Base-by-base conservation (phyloP, 2,797 vertebrate species). In the Chloroceryle amazona region DNA sequence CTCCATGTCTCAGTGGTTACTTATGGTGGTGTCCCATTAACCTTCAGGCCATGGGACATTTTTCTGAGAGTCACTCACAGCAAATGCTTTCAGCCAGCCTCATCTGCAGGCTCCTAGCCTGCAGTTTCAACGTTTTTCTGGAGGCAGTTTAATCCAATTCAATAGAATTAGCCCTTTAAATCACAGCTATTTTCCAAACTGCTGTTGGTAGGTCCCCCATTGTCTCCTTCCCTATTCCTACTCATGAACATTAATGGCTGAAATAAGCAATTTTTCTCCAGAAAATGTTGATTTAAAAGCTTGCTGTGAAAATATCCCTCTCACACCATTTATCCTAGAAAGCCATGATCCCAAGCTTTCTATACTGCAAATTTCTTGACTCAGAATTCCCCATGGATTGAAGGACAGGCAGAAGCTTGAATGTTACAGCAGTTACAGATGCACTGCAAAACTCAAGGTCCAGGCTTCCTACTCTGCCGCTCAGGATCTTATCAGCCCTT, bases 381-480 rank as follows among this genome's bases (percentile, higher is more conserved):
- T 58, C 9, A 6, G 5, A 42, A 21, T 3, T 76, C 9, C 42
- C 23, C 22, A 4, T 8, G 5, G 44, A 73, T 0, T 73, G 23
- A 76, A 75, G 21, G 21, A 39, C 23, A 63, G 18, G 0, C 1
- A 76, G 20, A 62, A 82, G 6, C 0, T 55, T 62, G n/a, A 47
- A 33, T 47, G 16, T 29, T 63, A 31, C 14, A 78, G 28, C 10
- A 73, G 7, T 33, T 44, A 28, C 9, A 44, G 33, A 2, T 41
- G 9, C 14, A 3, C 5, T 12, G 10, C 4, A n/a, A 13, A 74
- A 67, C 9, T 31, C 57, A 37, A 71, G 5, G 18, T 51, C 35
- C 26, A 9, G 19, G 20, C 28, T 63, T 84, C 61, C 14, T 51
- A 3, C 3, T 44, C 20, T 0, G 0, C 3, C 4, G 71, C 60